phyloP scores from a whole-genome alignment of 2,888 invertebrate species.

The Hoplodrina ambigua region DNA sequence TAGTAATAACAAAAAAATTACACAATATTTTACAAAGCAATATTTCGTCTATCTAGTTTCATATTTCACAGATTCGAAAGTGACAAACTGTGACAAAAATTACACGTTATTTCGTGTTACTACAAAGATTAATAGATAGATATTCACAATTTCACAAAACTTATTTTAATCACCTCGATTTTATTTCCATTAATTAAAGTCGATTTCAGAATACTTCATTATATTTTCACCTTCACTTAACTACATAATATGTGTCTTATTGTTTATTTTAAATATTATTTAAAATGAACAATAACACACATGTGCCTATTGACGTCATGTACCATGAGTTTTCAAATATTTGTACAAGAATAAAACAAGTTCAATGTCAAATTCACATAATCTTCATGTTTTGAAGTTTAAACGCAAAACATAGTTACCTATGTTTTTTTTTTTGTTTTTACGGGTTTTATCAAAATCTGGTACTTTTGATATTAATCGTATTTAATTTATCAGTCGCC shows the following conservation, averaged over 20 bases:
- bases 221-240: too few species aligned
- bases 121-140: constrained; percentile 13
- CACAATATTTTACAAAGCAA: neutral
- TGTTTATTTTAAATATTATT: too few species aligned
- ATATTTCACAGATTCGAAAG: constrained; percentile 35
- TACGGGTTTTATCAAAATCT: neutral
- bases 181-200: too few species aligned
- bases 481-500: neutral
- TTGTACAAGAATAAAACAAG: constrained; percentile 15
- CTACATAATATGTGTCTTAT: too few species aligned
- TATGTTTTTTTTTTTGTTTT: neutral
- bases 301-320: neutral
- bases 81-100: constrained; percentile 4
- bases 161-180: too few species aligned
- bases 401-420: neutral
- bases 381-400: constrained; percentile 2
- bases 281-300: neutral
- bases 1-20: too few species aligned
- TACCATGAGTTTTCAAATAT: constrained; percentile 8
- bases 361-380: constrained; percentile 10
- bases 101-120: constrained; percentile 27
- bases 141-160: too few species aligned
- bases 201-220: too few species aligned
- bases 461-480: neutral
- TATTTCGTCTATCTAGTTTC: constrained; percentile 8